phyloP scores from a whole-genome alignment of 2,113 vertebrate genomes.

The Henicopernis longicauda region DNA sequence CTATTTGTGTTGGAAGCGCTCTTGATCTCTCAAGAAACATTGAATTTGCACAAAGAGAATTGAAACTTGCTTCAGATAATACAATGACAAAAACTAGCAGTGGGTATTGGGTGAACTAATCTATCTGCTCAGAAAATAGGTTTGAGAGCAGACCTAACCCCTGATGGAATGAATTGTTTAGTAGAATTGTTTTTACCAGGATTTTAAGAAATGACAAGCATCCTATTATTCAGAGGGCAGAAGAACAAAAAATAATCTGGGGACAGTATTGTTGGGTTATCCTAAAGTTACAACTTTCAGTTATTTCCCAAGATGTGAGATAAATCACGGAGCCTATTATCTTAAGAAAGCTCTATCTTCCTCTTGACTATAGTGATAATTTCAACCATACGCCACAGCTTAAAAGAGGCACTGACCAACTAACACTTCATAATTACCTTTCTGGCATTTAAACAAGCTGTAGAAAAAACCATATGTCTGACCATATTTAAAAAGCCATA shows the following conservation, averaged over 20 bases:
- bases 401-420: conserved; percentile 18
- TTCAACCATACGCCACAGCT: conserved; percentile 2
- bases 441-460: conserved; percentile 33
- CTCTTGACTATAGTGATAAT: conserved; percentile 16
- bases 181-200: not conserved
- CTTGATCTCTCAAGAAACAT: not conserved
- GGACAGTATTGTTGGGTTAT: not conserved
- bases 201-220: not conserved
- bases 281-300: not conserved
- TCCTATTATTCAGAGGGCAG: not conserved
- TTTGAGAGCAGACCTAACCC: not conserved
- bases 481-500: conserved; percentile 1
- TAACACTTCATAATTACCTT: conserved; percentile 56
- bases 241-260: not conserved
- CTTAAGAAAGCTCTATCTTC: conserved; percentile 11
- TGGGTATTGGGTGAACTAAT: not conserved
- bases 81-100: not conserved
- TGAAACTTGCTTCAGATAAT: not conserved
- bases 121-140: not conserved
- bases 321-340: not conserved
- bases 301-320: not conserved
- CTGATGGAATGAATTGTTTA: not conserved
- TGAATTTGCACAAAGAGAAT: not conserved
- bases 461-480: not conserved
- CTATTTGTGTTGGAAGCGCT: not conserved